Percentiles rank a stretch among this genome's conserved stretches.
phyloP scores from a whole-genome alignment of 2,113 vertebrate genomes.

The Polypterus bichir region DNA sequence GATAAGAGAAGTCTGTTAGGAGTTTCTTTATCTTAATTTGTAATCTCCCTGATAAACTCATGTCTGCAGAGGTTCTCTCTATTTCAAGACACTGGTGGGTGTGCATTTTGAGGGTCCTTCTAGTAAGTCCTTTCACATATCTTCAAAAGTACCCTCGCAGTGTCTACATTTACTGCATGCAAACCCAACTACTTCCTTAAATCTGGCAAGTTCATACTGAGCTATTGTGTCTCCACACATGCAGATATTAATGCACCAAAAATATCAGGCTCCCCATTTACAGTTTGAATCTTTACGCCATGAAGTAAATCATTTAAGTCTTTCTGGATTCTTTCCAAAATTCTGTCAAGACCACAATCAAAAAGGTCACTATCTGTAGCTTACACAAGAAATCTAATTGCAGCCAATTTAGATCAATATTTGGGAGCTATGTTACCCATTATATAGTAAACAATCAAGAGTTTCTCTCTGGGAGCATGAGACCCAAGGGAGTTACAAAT shows the following conservation, averaged over 20 bases:
- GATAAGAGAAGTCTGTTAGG: no score
- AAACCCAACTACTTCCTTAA: slow-evolving; percentile 20
- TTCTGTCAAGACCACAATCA: no score
- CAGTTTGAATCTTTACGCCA: slow-evolving; percentile 9
- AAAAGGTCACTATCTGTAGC: no score
- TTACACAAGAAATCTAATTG: no score
- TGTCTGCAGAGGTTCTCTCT: neutral
- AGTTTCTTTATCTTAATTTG: no score
- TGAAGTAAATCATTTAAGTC: slow-evolving; percentile 14
- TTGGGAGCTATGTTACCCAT: no score
- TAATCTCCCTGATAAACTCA: no score
- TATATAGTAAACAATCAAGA: no score
- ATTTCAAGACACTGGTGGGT: slow-evolving; percentile 9
- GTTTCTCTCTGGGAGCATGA: no score
- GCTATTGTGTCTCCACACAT: slow-evolving; percentile 18
- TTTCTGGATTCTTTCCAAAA: neutral
- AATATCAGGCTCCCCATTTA: slow-evolving; percentile 14
- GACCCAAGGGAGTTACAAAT: no score
- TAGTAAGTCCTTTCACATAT: slow-evolving; percentile 12
- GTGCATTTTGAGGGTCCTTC: slow-evolving; percentile 17
- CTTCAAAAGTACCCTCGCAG: slow-evolving; percentile 19
- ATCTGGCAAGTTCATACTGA: slow-evolving; percentile 16
- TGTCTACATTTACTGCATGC: slow-evolving; percentile 12
- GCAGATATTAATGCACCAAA: slow-evolving; percentile 16
- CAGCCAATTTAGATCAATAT: no score